Percentiles rank a stretch among this genome's conserved stretches.
phyloP scores from a whole-genome alignment of 2,888 invertebrate species.

The Cabera pusaria region DNA sequence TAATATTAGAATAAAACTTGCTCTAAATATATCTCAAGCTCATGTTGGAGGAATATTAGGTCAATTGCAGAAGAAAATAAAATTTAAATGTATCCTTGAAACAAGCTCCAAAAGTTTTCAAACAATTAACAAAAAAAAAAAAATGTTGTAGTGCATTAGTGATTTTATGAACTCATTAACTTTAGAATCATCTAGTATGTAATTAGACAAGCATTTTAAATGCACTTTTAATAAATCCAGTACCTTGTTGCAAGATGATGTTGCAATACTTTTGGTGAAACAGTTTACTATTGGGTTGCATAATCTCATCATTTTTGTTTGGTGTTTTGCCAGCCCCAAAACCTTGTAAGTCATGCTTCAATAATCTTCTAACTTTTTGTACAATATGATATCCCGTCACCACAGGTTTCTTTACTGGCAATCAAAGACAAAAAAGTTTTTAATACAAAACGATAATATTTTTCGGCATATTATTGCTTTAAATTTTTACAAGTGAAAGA shows the following conservation, averaged over 20 bases:
- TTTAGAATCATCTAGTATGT: too few relatives aligned
- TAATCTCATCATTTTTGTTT: conserved; percentile 47
- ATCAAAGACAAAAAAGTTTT: conserved; percentile 58
- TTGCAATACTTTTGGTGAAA: conserved; percentile 66
- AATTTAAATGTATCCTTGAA: too few relatives aligned
- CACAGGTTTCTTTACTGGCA: conserved; percentile 55
- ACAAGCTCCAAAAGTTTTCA: too few relatives aligned
- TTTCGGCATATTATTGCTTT: background rate
- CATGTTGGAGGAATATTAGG: too few relatives aligned
- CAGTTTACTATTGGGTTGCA: conserved; percentile 49
- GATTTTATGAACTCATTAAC: too few relatives aligned
- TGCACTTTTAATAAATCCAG: conserved; percentile 37
- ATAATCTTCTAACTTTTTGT: conserved; percentile 38
- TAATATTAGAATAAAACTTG: too few relatives aligned
- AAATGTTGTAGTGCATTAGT: too few relatives aligned
- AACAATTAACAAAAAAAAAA: too few relatives aligned
- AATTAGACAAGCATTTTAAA: conserved; percentile 9
- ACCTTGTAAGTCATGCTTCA: conserved; percentile 65
- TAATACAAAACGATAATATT: conserved; percentile 8
- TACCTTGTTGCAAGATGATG: conserved; percentile 72
- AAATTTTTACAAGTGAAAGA: background rate
- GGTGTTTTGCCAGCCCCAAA: conserved; percentile 52
- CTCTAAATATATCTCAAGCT: too few relatives aligned
- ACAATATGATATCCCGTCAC: conserved; percentile 67
- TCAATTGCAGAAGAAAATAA: too few relatives aligned